These are phyloP conservation scores for Myotis daubentonii DNA, from an alignment of 2,797 vertebrate species.

Conservation along the genomic window DNA sequence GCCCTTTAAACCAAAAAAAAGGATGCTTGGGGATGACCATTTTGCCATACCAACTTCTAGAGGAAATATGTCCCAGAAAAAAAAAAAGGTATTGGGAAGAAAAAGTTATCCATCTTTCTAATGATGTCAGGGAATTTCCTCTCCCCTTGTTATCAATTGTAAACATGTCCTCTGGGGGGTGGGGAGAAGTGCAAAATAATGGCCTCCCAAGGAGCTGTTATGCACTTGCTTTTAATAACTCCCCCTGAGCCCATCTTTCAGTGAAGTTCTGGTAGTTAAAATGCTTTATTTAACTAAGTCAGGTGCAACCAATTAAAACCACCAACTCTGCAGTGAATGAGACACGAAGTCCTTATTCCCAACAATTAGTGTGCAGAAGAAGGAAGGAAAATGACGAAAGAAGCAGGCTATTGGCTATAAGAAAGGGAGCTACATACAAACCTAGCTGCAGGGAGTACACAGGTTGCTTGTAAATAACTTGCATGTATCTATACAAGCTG, in stretches of 20 bases:
- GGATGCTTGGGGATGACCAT: not conserved
- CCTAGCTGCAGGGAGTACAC: not conserved
- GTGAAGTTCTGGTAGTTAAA: constrained; percentile 68
- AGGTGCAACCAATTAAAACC: constrained; percentile 68
- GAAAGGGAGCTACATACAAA: constrained; percentile 45
- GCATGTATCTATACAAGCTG: not conserved
- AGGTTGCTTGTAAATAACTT: constrained; percentile 27
- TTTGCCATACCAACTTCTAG: constrained; percentile 17
- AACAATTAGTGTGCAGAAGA: constrained; percentile 45
- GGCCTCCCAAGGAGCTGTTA: constrained; percentile 65
- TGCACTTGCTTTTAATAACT: constrained; percentile 74
- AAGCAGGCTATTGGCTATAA: constrained; percentile 36
- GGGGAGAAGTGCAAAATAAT: constrained; percentile 57
- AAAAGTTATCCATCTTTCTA: constrained; percentile 62
- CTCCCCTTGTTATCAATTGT: constrained; percentile 67
- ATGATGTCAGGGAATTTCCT: constrained; percentile 64
- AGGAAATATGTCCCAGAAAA: constrained; percentile 34
- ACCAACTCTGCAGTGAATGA: constrained; percentile 47
- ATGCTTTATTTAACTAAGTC: constrained; percentile 62
- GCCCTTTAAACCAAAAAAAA: constrained; percentile 30
- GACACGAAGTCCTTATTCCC: constrained; percentile 42
- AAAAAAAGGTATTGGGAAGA: constrained; percentile 36
- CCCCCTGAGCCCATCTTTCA: constrained; percentile 54
- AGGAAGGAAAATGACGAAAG: constrained; percentile 36
- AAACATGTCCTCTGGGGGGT: not conserved